Evolutionary conservation across 2,888 invertebrate species (phyloP).

Genomic region (Microctonus brassicae): DNA sequence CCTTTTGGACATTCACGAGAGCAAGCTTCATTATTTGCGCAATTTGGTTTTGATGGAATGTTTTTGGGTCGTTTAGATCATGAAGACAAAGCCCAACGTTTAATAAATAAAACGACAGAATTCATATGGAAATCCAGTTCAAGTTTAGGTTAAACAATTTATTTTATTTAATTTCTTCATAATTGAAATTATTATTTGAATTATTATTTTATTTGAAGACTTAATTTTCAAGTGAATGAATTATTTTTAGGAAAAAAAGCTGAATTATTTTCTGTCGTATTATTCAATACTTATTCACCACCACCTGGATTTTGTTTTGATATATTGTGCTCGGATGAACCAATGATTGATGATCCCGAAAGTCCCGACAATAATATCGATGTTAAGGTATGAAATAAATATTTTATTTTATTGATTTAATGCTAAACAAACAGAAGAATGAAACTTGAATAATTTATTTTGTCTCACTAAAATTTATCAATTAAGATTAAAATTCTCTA

Average conservation of each 20-base stretch:
- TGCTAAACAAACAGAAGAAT: neutral
- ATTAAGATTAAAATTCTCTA: no score
- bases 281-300: constrained; percentile 86
- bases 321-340: constrained; percentile 84
- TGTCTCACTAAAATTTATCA: no score
- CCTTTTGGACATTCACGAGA: constrained; percentile 91
- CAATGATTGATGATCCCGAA: constrained; percentile 85
- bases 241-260: constrained; percentile 72
- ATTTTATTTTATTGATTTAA: no score
- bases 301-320: constrained; percentile 96
- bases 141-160: constrained; percentile 73
- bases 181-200: neutral
- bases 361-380: constrained; percentile 89
- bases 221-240: no score
- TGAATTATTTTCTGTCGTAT: constrained; percentile 85
- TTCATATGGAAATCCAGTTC: constrained; percentile 87
- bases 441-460: no score
- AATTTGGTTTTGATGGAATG: constrained; percentile 91
- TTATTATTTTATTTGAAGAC: constrained; percentile 8
- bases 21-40: constrained; percentile 84
- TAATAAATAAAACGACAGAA: constrained; percentile 78
- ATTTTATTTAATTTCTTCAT: neutral
- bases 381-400: constrained; percentile 75
- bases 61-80: constrained; percentile 91
- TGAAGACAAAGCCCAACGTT: constrained; percentile 80